phyloP scores from a whole-genome alignment of 2,888 invertebrate genomes.

The Leptinotarsa peninsularis region DNA sequence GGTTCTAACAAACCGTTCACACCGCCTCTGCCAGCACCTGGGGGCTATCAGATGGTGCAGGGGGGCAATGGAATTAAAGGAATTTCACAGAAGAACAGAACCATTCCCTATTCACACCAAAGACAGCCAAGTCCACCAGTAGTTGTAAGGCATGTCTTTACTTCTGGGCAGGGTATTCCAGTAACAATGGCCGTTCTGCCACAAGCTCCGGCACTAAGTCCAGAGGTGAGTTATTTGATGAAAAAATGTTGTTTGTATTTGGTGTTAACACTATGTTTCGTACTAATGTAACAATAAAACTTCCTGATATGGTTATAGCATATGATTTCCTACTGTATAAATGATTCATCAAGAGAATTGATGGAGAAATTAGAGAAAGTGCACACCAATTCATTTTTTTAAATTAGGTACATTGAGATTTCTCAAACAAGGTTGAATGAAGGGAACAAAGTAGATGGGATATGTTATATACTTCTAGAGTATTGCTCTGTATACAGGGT shows the following conservation, averaged over 20 bases:
- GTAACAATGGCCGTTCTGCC: slow-evolving; percentile 71
- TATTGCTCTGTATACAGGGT: too few species aligned
- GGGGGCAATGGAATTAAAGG: slow-evolving; percentile 64
- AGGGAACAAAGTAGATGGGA: too few species aligned
- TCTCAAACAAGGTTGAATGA: too few species aligned
- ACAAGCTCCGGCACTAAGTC: slow-evolving; percentile 63
- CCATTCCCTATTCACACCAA: slow-evolving; percentile 66
- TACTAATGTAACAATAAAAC: too few species aligned
- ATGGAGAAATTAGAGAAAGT: too few species aligned
- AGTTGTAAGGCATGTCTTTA: slow-evolving; percentile 73
- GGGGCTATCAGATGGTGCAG: slow-evolving; percentile 59
- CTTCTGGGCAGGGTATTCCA: slow-evolving; percentile 70
- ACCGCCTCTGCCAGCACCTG: slow-evolving; percentile 61
- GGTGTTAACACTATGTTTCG: too few species aligned
- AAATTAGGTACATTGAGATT: too few species aligned
- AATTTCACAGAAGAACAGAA: slow-evolving; percentile 61
- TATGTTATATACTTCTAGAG: too few species aligned
- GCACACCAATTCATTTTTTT: too few species aligned
- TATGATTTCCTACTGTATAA: too few species aligned
- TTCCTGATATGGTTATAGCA: too few species aligned
- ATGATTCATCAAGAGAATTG: too few species aligned
- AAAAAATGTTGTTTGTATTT: background rate
- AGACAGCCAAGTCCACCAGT: slow-evolving; percentile 73
- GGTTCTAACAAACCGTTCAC: slow-evolving; percentile 63
- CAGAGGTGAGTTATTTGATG: slow-evolving; percentile 63